Base-by-base conservation (phyloP, 1,140 invertebrate species). In the Ceratitis capitata region DNA sequence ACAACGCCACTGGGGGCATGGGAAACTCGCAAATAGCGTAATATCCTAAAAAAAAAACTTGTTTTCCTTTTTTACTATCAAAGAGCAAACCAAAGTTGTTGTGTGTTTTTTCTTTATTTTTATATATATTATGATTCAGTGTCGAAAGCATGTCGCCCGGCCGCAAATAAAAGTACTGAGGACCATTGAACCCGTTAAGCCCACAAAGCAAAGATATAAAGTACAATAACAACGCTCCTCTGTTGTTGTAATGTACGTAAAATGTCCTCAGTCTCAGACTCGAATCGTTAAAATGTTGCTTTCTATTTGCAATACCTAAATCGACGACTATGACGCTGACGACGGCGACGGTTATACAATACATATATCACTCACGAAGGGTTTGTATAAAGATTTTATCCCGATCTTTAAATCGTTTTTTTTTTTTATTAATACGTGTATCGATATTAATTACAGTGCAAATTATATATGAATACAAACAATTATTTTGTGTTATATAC, bases 301-400 rank as follows among this genome's bases (percentile, higher is more conserved):
- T 47, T 23, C 32, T 64, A 64, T n/a, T n/a, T 78, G 69, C 69
- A 78, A 78, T 78, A n/a, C n/a, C n/a, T n/a, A 78, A 78, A 23
- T 78, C 69, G 69, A 78, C 39, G 69, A 78, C 19, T 42, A 78
- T 12, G 69, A 78, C 69, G 69, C 42, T 10, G 69, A 78, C 69
- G 39, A 78, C n/a, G 69, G 14, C 69, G 69, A 78, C 69, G 69
- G 32, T 35, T 42, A 64, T 45, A 69, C 39, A 29, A 35, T n/a
- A 39, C 42, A 45, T 45, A 10, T 39, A 78, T n/a, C 45, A 78
- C 10, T 35, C n/a, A n/a, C n/a, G 69, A 78, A 78, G 69, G 69
- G 69, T 78, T 78, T 78, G 69, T 78, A 78, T 78, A 78, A 78
- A 78, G 69, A 78, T 78, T 78, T 78, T 78, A 78, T 78, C 39